Conservation (phyloP, 2,888 invertebrate genomes). For the Eristalinus sepulchralis region DNA sequence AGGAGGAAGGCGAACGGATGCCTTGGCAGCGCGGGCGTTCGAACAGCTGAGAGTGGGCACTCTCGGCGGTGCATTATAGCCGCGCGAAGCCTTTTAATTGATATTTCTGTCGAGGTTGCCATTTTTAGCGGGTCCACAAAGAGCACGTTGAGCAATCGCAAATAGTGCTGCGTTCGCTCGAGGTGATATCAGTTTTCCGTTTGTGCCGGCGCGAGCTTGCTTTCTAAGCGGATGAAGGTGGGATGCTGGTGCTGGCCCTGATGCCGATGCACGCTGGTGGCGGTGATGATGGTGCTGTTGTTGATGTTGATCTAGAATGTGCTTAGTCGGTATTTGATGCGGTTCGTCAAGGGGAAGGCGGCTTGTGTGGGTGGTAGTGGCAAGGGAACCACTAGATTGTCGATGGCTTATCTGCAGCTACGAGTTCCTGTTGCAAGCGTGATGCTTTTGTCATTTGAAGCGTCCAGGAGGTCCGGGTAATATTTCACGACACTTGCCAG, state of each 20-base stretch:
- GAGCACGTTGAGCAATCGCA: slow-evolving; percentile 39
- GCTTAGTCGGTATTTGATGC: not conserved
- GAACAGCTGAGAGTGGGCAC: slow-evolving; percentile 63
- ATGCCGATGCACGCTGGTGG: not conserved
- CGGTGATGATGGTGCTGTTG: not conserved
- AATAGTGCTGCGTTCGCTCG: slow-evolving; percentile 8
- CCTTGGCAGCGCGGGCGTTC: not conserved
- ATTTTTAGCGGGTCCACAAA: slow-evolving; percentile 43
- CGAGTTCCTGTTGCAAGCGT: not conserved
- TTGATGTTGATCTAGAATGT: not conserved
- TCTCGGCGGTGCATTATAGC: slow-evolving; percentile 32
- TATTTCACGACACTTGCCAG: not conserved
- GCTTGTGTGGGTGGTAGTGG: not conserved
- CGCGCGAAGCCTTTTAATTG: slow-evolving; percentile 47
- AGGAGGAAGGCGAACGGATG: not conserved
- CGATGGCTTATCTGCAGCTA: not conserved
- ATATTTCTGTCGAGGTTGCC: slow-evolving; percentile 47
- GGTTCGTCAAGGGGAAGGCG: not conserved
- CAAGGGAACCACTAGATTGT: not conserved
- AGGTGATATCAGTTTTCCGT: slow-evolving; percentile 30
- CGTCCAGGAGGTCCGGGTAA: not conserved
- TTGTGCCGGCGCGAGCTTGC: not conserved
- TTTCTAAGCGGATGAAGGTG: slow-evolving; percentile 42
- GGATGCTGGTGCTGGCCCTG: slow-evolving; percentile 23
- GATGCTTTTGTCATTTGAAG: not conserved